Base-by-base conservation (phyloP, 2,113 vertebrate species). In the Dinomys branickii region DNA sequence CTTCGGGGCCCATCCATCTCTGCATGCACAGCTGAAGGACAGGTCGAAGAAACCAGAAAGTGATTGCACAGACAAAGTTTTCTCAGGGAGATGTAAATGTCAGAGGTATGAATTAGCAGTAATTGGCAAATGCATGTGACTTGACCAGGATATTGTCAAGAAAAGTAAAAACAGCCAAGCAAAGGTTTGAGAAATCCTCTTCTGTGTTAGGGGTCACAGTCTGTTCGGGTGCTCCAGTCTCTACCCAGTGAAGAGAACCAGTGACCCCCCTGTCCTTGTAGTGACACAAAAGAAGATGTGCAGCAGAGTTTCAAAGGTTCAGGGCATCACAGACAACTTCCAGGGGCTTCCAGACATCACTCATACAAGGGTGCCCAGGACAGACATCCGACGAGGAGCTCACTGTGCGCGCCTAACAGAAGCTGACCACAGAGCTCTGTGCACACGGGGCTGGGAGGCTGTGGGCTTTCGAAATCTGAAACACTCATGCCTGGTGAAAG, bases 221-320 rank as follows among this genome's bases (percentile, higher is more conserved):
- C 17, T 75, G 16, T 20, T 67, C 24, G 52, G 5, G 65, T 54
- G 28, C 7, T 8, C 50, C 7, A 11, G 5, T 5, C 78, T 77
- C 58, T 78, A 9, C 11, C 35, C 20, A 81, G 3, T 30, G 38
- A 52, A 54, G 16, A 52, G 30, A 67, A 2, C 10, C 20, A 38
- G 22, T 8, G 0, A 22, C 6, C 14, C 47, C 41, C 1, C 3
- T 65, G 58, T 33, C 30, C 33, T 85, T 9, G 20, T 3, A 7
- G 33, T 2, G 20, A 12, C 12, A 2, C 1, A 0, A 7, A 9
- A 67, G 35, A 73, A n/a, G 1, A 2, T 35, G 3, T 13, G 14
- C 88, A 12, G 3, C 26, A 26, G 24, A 12, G 24, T 19, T 30
- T 50, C 24, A 38, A 12, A 26, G 17, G 28, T 85, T 17, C 58